Conservation (phyloP, 2,113 vertebrate species). For the Hydrolagus affinis region DNA sequence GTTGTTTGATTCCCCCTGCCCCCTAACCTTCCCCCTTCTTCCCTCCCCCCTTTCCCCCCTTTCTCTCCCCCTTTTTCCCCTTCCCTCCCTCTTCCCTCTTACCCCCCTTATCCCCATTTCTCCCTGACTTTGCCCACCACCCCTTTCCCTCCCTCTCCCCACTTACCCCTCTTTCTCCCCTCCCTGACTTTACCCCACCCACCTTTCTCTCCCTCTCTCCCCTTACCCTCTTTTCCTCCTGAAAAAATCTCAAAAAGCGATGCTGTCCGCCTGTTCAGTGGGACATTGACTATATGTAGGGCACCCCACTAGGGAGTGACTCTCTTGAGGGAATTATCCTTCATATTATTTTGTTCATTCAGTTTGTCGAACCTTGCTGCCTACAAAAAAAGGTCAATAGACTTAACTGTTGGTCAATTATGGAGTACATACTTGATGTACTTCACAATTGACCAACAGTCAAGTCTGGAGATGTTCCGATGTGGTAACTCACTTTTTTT, state of each 20-base stretch:
- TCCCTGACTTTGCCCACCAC: too few species aligned
- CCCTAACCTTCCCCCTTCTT: background rate
- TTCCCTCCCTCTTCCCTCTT: background rate
- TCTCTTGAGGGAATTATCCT: background rate
- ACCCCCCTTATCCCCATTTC: too few species aligned
- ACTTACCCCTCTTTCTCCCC: background rate
- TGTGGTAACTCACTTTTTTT: too few species aligned
- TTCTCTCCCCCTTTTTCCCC: background rate
- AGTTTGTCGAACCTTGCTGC: background rate
- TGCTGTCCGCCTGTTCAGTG: too few species aligned
- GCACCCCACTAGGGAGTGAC: background rate
- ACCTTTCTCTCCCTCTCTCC: background rate
- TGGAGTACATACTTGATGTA: too few species aligned
- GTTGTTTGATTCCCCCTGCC: background rate
- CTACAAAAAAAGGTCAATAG: too few species aligned
- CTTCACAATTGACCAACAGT: too few species aligned
- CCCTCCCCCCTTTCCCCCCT: background rate
- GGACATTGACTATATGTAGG: too few species aligned
- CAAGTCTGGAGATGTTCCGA: too few species aligned
- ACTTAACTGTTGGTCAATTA: too few species aligned
- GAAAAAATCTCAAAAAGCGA: too few species aligned
- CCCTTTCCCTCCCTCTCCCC: background rate
- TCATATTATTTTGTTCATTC: background rate
- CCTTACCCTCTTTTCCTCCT: background rate
- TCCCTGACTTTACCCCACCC: background rate